Evolutionary conservation across 2,888 invertebrate species (phyloP).

Genomic region (Ochropacha duplaris): DNA sequence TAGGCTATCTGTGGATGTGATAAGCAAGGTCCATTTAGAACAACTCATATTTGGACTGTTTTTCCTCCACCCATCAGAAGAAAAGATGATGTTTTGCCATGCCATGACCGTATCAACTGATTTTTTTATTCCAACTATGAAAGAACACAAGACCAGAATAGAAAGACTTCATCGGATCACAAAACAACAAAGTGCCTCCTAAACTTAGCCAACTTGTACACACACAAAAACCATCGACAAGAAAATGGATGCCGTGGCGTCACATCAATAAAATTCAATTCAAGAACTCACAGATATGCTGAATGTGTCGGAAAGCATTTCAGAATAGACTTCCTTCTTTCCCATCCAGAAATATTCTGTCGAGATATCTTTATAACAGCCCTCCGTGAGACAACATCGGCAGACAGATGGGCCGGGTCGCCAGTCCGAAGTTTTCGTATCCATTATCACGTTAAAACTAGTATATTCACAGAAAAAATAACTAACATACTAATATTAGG

Average conservation of each 20-base stretch:
- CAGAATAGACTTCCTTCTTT: constrained; percentile 72
- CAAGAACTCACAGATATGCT: constrained; percentile 59
- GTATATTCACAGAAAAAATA: constrained; percentile 50
- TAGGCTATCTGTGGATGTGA: constrained; percentile 55
- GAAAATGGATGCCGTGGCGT: constrained; percentile 57
- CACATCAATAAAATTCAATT: constrained; percentile 7
- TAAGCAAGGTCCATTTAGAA: too few relatives aligned
- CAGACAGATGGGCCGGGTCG: constrained; percentile 74
- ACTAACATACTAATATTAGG: constrained; percentile 33
- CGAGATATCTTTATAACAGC: constrained; percentile 77
- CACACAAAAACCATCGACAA: constrained; percentile 27
- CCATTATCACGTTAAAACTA: constrained; percentile 56
- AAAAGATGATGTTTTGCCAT: background rate
- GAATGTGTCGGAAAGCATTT: constrained; percentile 70
- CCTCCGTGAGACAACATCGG: constrained; percentile 72
- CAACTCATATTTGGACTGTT: too few relatives aligned
- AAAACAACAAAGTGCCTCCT: constrained; percentile 22
- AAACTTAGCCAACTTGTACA: constrained; percentile 41
- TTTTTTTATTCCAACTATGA: constrained; percentile 40
- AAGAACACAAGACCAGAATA: constrained; percentile 14
- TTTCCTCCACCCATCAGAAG: too few relatives aligned
- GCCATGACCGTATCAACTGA: constrained; percentile 29
- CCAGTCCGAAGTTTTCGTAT: constrained; percentile 66
- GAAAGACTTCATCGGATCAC: background rate
- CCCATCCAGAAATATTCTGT: constrained; percentile 81